Percentiles rank a stretch among this genome's conserved stretches.
Conservation (phyloP, 2,797 vertebrate species). For the Columba guinea region DNA sequence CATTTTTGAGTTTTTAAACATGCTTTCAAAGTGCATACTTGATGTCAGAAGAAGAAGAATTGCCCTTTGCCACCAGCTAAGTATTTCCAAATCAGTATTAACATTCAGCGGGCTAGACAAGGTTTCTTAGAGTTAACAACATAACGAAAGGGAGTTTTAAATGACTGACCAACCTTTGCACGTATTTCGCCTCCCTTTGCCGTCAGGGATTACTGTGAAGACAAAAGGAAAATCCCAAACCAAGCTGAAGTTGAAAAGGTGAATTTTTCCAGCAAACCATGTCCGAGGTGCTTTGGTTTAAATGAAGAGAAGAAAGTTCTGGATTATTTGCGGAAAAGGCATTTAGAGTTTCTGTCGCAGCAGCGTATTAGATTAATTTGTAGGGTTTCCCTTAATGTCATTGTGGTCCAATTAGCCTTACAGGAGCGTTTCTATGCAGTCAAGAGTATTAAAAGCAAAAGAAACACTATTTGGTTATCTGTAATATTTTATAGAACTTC, state of each 20-base stretch:
- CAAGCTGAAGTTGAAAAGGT: neutral
- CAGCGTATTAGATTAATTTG: neutral
- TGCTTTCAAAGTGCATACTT: neutral
- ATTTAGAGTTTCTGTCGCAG: neutral
- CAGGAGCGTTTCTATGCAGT: neutral
- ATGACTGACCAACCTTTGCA: neutral
- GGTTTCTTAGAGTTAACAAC: neutral
- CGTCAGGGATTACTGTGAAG: neutral
- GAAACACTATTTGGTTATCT: neutral
- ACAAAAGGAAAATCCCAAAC: neutral
- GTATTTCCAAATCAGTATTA: neutral
- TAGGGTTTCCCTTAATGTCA: neutral
- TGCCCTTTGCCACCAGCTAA: neutral
- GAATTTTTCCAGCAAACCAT: neutral
- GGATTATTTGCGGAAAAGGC: neutral
- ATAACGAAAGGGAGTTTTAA: neutral
- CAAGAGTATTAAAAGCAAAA: neutral
- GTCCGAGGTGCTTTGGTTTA: neutral
- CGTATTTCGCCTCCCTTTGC: rapidly evolving
- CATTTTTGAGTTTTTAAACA: conserved; percentile 2
- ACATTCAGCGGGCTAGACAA: neutral
- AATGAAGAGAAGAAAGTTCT: neutral
- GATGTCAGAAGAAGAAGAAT: neutral
- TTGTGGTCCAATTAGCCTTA: neutral
- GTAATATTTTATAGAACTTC: neutral